A percentile compares a stretch with the other conserved stretches of the same genome.
phyloP scores from a whole-genome alignment of 2,888 invertebrate genomes.

The Lasius fuliginosus region DNA sequence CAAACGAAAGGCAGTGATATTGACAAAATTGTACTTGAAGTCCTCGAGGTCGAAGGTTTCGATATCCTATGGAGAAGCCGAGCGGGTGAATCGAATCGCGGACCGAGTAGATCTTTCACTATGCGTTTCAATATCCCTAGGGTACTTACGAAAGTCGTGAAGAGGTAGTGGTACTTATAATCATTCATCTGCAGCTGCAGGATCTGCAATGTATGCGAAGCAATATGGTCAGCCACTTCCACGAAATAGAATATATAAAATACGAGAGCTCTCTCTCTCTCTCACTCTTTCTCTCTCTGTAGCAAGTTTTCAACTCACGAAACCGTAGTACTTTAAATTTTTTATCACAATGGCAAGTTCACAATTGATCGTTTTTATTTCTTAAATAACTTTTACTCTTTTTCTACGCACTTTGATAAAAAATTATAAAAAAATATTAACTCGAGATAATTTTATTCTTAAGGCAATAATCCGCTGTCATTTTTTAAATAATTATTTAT shows the following conservation, averaged over 20 bases:
- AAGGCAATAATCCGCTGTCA: neutral
- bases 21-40: constrained; percentile 92
- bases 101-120: constrained; percentile 32
- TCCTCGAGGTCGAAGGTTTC: constrained; percentile 91
- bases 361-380: neutral
- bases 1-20: constrained; percentile 92
- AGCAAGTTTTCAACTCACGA: neutral
- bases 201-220: constrained; percentile 88
- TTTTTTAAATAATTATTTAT: neutral
- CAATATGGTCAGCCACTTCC: constrained; percentile 22
- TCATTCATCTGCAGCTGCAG: constrained; percentile 94
- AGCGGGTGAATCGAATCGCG: constrained; percentile 39
- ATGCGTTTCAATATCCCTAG: constrained; percentile 32
- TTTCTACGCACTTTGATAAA: neutral
- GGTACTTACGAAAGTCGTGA: constrained; percentile 90
- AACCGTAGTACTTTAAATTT: neutral
- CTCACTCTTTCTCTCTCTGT: neutral
- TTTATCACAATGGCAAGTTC: neutral
- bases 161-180: constrained; percentile 94
- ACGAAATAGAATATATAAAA: constrained; percentile 21
- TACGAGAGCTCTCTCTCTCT: neutral
- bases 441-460: neutral
- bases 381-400: neutral
- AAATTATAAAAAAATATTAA: neutral
- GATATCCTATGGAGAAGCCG: constrained; percentile 86